Base-by-base conservation (phyloP, 2,797 vertebrate species). In the Phoeniculus purpureus region DNA sequence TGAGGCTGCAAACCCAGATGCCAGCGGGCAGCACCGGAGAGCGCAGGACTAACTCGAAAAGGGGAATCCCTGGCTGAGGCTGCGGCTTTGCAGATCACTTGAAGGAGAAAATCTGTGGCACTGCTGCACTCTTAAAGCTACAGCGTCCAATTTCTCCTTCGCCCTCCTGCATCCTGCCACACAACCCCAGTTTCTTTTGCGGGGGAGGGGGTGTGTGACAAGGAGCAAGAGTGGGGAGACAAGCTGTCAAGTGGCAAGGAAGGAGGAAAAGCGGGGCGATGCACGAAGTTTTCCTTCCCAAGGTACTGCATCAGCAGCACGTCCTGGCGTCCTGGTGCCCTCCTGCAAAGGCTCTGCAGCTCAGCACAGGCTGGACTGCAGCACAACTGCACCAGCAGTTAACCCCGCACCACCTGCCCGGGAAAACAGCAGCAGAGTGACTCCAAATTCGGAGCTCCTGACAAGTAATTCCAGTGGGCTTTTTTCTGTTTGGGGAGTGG, bases 61-160 rank as follows among this genome's bases (percentile, higher is more conserved):
- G 86, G 89, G 87, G 81, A 78, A 85, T 77, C 89, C 95, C 92
- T 62, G 73, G 68, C 89, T 34, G 10, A 51, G 22, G 94, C 93
- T 71, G 96, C 97, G 95, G 97, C 96, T 96, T 96, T 97, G 98
- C 98, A 95, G 98, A 97, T 97, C 94, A 97, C 96, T 94, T 96
- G 97, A 97, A 97, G 97, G 94, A 95, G 97, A 97, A 95, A 96
- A 27, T 94, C 96, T 91, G 97, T 94, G 97, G 97, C 97, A 96
- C 80, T 97, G 91, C 96, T 96, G 95, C 97, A 96, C 96, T 94
- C 95, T 97, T 97, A 97, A 98, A 98, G 98, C 96, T 75, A 97
- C 97, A 98, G 96, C 32, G 93, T 40, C 87, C 96, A 43, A 72
- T 94, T 96, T 68, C 85, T 43, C 88, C 92, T 71, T 70, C 90